Evolutionary conservation across 2,113 vertebrate genomes (phyloP).

Genomic region (Anoura caudifer): DNA sequence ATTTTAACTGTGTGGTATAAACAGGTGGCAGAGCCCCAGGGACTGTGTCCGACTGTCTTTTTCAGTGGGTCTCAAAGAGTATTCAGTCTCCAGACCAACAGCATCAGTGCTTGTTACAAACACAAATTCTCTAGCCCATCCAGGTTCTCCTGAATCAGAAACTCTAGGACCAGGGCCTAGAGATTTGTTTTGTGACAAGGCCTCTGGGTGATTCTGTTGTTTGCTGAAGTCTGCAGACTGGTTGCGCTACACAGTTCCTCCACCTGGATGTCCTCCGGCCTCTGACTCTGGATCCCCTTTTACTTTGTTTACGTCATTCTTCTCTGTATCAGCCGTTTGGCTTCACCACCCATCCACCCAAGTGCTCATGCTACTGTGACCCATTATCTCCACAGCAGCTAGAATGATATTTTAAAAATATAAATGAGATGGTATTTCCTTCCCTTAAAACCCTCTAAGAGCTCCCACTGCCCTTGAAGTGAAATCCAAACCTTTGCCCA

Average conservation of each 20-base stretch:
- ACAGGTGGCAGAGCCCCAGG: background rate
- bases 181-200: background rate
- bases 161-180: no score
- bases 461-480: background rate
- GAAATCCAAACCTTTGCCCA: background rate
- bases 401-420: background rate
- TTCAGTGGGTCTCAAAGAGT: background rate
- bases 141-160: background rate
- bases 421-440: background rate
- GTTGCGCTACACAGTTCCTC: background rate
- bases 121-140: background rate
- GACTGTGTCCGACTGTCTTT: background rate
- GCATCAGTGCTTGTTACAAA: background rate
- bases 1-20: background rate
- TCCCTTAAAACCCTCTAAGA: background rate
- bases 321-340: background rate
- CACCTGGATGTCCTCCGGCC: background rate
- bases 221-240: background rate
- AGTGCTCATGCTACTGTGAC: background rate
- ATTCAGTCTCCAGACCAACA: background rate
- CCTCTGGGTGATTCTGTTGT: background rate
- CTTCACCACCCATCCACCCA: background rate
- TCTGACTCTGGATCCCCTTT: background rate
- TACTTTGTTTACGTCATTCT: background rate
- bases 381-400: background rate